Conservation (phyloP, 2,113 vertebrate species). For the Upupa epops region DNA sequence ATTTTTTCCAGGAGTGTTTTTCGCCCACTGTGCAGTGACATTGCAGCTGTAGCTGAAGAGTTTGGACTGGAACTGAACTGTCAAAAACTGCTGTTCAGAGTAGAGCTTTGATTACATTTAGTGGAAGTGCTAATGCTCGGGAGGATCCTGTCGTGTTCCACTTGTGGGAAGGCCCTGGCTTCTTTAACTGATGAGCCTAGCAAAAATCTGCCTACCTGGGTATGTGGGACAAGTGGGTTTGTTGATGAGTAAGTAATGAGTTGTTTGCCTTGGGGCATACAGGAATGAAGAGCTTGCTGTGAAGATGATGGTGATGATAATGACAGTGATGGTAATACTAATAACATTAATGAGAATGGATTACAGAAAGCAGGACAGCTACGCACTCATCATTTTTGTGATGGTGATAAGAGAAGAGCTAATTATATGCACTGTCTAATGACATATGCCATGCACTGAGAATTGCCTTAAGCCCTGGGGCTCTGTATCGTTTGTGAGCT, state of each 20-base stretch:
- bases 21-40: conserved; percentile 50
- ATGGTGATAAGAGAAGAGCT: background rate
- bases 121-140: background rate
- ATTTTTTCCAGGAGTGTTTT: conserved; percentile 53
- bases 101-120: background rate
- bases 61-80: background rate
- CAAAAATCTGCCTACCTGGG: conserved; percentile 18
- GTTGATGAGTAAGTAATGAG: conserved; percentile 18
- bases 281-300: conserved; percentile 25
- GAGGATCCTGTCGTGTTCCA: background rate
- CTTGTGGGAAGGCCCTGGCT: background rate
- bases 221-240: background rate
- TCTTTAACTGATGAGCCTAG: background rate
- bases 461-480: background rate
- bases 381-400: background rate
- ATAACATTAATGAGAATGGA: conserved; percentile 5
- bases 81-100: background rate
- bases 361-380: background rate
- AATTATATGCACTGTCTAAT: background rate
- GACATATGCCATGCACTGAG: background rate
- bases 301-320: background rate
- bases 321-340: background rate
- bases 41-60: background rate
- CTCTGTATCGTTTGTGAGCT: background rate
- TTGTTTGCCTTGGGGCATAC: conserved; percentile 32